These are phyloP conservation scores for Apis florea DNA, from an alignment of 1,140 invertebrate genomes.

Conservation along the genomic window DNA sequence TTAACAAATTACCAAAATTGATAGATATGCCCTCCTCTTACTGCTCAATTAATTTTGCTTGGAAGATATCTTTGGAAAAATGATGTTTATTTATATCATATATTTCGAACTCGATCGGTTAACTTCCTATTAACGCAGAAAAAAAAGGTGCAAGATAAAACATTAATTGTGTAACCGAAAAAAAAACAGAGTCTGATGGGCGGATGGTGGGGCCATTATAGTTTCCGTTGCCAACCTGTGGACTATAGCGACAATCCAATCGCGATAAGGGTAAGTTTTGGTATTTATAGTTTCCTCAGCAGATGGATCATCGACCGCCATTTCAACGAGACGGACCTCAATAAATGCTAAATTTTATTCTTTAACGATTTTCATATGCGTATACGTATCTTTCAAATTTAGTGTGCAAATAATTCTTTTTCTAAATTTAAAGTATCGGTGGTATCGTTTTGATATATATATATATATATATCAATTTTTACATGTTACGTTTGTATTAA, in stretches of 20 bases:
- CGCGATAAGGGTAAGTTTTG: conserved; percentile 89
- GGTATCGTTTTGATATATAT: too few species aligned
- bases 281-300: conserved; percentile 46
- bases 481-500: too few species aligned
- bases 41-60: too few species aligned
- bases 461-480: too few species aligned
- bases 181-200: conserved; percentile 83
- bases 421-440: too few species aligned
- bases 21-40: too few species aligned
- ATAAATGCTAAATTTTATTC: conserved; percentile 18
- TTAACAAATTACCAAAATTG: too few species aligned
- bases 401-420: too few species aligned
- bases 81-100: not conserved
- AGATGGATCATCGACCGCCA: conserved; percentile 43
- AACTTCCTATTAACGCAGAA: not conserved
- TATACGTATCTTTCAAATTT: not conserved
- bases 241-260: conserved; percentile 88
- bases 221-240: conserved; percentile 93
- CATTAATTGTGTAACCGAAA: conserved; percentile 73
- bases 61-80: not conserved
- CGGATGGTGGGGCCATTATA: conserved; percentile 90
- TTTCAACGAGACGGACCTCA: conserved; percentile 49
- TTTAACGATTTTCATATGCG: not conserved
- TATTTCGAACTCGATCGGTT: conserved; percentile 6
- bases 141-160: conserved; percentile 25